phyloP scores from a whole-genome alignment of 1,140 invertebrate species.

The Penaeus vannamei region DNA sequence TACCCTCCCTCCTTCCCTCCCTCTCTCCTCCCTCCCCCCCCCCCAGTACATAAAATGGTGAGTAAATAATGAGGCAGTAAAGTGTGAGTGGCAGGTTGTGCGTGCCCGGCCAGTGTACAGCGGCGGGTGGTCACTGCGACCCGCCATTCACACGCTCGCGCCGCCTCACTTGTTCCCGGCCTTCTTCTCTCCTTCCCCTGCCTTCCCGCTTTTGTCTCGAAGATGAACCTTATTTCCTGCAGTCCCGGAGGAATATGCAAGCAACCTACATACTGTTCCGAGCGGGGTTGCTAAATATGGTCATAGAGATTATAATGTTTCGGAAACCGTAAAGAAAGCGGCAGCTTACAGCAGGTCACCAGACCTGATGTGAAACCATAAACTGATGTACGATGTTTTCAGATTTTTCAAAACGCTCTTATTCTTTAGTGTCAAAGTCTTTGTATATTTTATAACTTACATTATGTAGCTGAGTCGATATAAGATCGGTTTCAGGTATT shows the following conservation, averaged over 20 bases:
- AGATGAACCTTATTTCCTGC: neutral
- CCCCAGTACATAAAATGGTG: no score
- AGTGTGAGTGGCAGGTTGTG: constrained; percentile 15
- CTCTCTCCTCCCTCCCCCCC: no score
- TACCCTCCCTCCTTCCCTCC: no score
- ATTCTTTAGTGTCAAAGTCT: no score
- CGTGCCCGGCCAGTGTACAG: constrained; percentile 5
- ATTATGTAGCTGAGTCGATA: no score
- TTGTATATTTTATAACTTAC: no score
- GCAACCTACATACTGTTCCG: no score
- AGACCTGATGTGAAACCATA: neutral
- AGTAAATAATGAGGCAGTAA: neutral
- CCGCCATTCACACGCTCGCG: constrained; percentile 20
- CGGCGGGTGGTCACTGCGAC: neutral
- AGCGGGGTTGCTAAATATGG: constrained; percentile 33
- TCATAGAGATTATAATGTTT: constrained; percentile 29
- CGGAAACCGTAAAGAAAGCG: constrained; percentile 44
- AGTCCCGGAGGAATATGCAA: no score
- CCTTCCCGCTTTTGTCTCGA: neutral
- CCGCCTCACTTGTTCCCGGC: neutral
- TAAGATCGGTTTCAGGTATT: no score
- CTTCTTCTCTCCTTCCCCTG: neutral
- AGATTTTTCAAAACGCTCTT: no score
- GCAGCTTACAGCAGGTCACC: constrained; percentile 4
- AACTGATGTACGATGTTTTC: constrained; percentile 45